phyloP scores from a whole-genome alignment of 2,797 vertebrate species.

The Cirrhinus molitorella region DNA sequence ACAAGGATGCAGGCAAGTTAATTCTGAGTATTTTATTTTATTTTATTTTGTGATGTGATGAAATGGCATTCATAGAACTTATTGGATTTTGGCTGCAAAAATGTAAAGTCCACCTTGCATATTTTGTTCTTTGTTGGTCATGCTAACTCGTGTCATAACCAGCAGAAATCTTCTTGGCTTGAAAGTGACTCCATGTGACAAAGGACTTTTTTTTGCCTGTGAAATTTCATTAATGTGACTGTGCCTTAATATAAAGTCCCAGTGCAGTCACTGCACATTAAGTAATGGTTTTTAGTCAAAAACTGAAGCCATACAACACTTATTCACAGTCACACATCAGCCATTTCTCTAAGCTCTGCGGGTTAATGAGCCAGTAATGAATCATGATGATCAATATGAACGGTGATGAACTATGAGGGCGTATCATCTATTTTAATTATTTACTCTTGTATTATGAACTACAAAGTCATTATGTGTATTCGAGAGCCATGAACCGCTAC shows the following conservation, averaged over 20 bases:
- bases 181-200: not conserved
- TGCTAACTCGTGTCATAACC: not conserved
- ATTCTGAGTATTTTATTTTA: not conserved
- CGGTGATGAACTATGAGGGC: not conserved
- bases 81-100: not conserved
- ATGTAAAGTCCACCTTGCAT: not conserved
- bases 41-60: too few relatives aligned
- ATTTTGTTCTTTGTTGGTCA: not conserved
- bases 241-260: not conserved
- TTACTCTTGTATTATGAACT: constrained; percentile 11
- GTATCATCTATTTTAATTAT: constrained; percentile 17
- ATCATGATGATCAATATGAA: constrained; percentile 1
- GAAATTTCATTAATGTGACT: not conserved
- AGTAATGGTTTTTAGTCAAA: not conserved
- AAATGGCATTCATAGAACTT: not conserved
- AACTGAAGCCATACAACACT: not conserved
- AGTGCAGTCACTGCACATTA: not conserved
- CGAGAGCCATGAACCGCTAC: not conserved
- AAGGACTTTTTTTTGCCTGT: not conserved
- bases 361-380: constrained; percentile 25
- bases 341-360: not conserved
- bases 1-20: not conserved
- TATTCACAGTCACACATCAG: constrained; percentile 1
- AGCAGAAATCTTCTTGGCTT: not conserved
- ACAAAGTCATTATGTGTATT: constrained; percentile 25